phyloP scores from a whole-genome alignment of 2,888 invertebrate genomes.

The Toxonevra muliebris region DNA sequence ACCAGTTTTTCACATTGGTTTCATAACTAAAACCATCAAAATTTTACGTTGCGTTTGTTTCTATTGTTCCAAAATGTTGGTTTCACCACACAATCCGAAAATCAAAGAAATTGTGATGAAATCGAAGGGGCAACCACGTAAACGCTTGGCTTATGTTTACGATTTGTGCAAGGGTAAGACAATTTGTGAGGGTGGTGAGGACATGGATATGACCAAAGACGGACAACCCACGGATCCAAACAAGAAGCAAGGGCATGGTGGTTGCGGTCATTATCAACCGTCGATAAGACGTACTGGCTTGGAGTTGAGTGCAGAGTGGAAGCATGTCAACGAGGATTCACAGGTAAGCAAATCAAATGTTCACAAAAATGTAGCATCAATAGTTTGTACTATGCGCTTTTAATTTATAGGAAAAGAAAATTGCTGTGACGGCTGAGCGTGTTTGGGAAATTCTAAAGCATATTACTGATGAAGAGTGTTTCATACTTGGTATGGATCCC shows the following conservation, averaged over 20 bases:
- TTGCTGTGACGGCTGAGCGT: constrained; percentile 90
- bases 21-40: constrained; percentile 96
- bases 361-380: background rate
- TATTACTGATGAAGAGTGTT: constrained; percentile 96
- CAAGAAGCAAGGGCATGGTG: constrained; percentile 81
- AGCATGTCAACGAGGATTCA: constrained; percentile 96
- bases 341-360: constrained; percentile 66
- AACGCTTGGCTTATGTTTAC: constrained; percentile 93
- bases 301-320: constrained; percentile 98
- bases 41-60: constrained; percentile 98
- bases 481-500: constrained; percentile 95
- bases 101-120: constrained; percentile 80
- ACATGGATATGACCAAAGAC: constrained; percentile 91
- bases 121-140: constrained; percentile 95
- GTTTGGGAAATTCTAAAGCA: constrained; percentile 97
- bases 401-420: constrained; percentile 80
- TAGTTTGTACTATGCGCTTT: background rate
- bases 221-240: constrained; percentile 69
- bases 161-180: constrained; percentile 98
- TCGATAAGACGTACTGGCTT: constrained; percentile 88
- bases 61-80: constrained; percentile 96
- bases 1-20: constrained; percentile 98
- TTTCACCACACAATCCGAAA: constrained; percentile 84
- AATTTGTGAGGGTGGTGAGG: constrained; percentile 98
- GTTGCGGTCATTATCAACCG: constrained; percentile 98